Evolutionary conservation across 2,888 invertebrate genomes (phyloP).

Genomic region (Luperina testacea): DNA sequence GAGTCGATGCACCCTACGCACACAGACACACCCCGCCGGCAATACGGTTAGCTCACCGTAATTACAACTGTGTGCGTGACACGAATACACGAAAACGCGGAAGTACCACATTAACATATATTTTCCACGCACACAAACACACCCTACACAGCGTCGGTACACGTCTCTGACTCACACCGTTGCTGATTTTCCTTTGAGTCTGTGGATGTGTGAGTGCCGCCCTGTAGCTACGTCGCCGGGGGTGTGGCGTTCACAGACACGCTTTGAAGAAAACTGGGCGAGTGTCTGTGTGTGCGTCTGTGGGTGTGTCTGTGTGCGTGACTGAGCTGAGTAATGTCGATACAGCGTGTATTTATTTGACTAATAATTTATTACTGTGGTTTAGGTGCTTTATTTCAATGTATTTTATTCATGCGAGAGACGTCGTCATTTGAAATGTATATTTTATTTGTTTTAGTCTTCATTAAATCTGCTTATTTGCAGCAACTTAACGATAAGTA

Average conservation of each 20-base stretch:
- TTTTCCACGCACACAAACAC: conserved; percentile 80
- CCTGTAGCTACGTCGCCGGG: conserved; percentile 78
- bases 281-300: conserved; percentile 69
- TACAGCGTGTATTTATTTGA: conserved; percentile 69
- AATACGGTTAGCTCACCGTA: conserved; percentile 43
- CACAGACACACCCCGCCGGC: conserved; percentile 66
- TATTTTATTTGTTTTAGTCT: conserved; percentile 14
- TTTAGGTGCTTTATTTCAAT: conserved; percentile 32
- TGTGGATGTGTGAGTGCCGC: conserved; percentile 81
- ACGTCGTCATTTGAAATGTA: not conserved
- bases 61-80: conserved; percentile 78
- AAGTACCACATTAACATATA: conserved; percentile 87
- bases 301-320: conserved; percentile 58
- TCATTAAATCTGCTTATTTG: not conserved
- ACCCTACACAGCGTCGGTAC: conserved; percentile 61
- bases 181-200: conserved; percentile 71
- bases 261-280: conserved; percentile 74
- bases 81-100: conserved; percentile 84
- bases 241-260: conserved; percentile 81
- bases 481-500: not conserved
- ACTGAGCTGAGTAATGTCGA: conserved; percentile 66
- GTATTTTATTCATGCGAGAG: conserved; percentile 18
- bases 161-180: conserved; percentile 67
- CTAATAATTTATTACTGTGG: conserved; percentile 48
- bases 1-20: conserved; percentile 88